These are phyloP conservation scores for Aspiorhynchus laticeps DNA, from an alignment of 2,113 vertebrate genomes.

Conservation along the genomic window DNA sequence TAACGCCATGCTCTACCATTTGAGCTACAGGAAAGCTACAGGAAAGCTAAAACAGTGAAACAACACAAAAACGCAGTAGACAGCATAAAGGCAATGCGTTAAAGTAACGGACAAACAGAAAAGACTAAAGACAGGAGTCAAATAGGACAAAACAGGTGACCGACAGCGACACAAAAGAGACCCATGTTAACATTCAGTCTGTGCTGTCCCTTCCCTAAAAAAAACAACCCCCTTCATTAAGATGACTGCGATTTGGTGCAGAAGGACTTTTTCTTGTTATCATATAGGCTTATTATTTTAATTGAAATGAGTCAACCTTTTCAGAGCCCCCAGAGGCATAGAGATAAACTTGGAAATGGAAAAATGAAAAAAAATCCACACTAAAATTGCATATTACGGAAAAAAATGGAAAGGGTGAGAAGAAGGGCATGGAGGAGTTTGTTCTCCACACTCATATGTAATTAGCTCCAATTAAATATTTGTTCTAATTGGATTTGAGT, in stretches of 20 bases:
- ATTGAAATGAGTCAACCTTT: constrained; percentile 66
- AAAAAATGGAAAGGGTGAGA: background rate
- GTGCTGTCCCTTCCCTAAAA: constrained; percentile 16
- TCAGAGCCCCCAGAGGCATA: constrained; percentile 48
- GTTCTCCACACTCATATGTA: constrained; percentile 6
- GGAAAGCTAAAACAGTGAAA: background rate
- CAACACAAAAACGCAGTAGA: background rate
- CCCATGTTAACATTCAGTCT: constrained; percentile 50
- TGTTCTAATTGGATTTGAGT: background rate
- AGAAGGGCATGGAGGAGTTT: background rate
- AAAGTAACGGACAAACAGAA: background rate
- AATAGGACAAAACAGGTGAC: constrained; percentile 20
- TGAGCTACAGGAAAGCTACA: no score
- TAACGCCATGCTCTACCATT: no score
- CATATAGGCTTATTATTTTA: constrained; percentile 60
- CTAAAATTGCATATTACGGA: constrained; percentile 43
- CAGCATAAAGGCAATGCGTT: background rate
- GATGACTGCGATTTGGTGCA: constrained; percentile 53
- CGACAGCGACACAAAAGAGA: constrained; percentile 30
- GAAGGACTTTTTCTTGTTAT: constrained; percentile 50
- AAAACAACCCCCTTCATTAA: constrained; percentile 56
- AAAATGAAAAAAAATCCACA: constrained; percentile 46
- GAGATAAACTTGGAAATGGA: constrained; percentile 58
- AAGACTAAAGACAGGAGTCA: background rate
- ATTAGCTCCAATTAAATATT: background rate